Percentiles rank a stretch among this genome's conserved stretches.
Evolutionary conservation across 2,113 vertebrate species (phyloP).

Genomic region (human): GRCh38 chr6:143664001-143664500

Average conservation of each 20-base stretch:
- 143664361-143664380: neutral
- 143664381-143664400: neutral
- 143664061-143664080: neutral
- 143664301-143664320: neutral
- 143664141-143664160: neutral
- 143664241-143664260: constrained; percentile 12
- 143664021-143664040: neutral
- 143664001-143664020: neutral
- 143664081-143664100: neutral
- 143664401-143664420: neutral
- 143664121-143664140: neutral
- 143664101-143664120: neutral
- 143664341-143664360: neutral
- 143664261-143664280: constrained; percentile 18
- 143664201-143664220: neutral
- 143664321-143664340: neutral
- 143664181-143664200: neutral
- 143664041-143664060: neutral
- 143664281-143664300: neutral
- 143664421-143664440: neutral
- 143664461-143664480: neutral
- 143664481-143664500: neutral
- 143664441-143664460: neutral
- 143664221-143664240: neutral
- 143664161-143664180: constrained; percentile 6